Conservation (phyloP, 2,888 invertebrate species). For the Pollenia amentaria region DNA sequence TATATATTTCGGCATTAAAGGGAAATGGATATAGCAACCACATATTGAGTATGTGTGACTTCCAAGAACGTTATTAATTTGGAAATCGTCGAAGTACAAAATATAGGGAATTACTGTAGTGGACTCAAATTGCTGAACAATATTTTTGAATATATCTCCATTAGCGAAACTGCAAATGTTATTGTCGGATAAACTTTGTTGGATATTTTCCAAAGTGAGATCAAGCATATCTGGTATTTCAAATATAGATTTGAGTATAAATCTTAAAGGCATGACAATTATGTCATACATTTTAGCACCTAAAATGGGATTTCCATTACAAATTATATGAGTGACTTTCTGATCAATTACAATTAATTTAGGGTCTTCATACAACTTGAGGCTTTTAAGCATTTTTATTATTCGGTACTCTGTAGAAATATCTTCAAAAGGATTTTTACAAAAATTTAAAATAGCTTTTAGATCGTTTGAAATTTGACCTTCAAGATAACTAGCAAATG, state of each 20-base stretch:
- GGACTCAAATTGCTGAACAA: background rate
- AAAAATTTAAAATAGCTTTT: no score
- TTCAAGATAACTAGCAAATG: no score
- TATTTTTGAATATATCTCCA: background rate
- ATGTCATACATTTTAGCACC: slow-evolving; percentile 32
- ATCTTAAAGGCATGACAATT: slow-evolving; percentile 43
- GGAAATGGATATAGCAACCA: slow-evolving; percentile 50
- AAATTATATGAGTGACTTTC: slow-evolving; percentile 29
- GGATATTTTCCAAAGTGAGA: background rate
- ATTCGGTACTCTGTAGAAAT: slow-evolving; percentile 51
- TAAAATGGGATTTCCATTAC: slow-evolving; percentile 47
- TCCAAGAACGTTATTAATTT: slow-evolving; percentile 58
- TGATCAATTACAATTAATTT: slow-evolving; percentile 47
- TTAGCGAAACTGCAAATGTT: background rate
- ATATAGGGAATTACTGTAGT: background rate
- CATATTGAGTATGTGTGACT: slow-evolving; percentile 53
- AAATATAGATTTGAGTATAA: background rate
- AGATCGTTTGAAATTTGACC: no score
- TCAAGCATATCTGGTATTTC: background rate
- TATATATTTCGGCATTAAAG: slow-evolving; percentile 72
- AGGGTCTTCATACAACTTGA: slow-evolving; percentile 41
- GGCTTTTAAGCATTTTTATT: slow-evolving; percentile 50
- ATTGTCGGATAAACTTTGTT: background rate
- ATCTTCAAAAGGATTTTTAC: no score
- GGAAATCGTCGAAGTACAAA: slow-evolving; percentile 51